phyloP scores from a whole-genome alignment of 2,797 vertebrate genomes.

The Sebastes miniatus region DNA sequence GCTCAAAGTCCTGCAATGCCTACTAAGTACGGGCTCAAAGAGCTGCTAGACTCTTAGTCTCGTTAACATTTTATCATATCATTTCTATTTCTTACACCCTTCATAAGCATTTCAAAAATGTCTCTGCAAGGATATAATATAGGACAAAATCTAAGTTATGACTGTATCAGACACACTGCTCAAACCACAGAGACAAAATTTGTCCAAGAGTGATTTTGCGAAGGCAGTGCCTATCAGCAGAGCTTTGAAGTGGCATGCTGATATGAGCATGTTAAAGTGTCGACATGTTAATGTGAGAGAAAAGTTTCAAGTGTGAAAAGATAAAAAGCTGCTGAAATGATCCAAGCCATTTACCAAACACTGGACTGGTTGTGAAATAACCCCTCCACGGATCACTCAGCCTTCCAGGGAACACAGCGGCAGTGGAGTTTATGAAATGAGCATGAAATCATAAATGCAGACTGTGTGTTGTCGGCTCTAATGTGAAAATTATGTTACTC shows the following conservation, averaged over 20 bases:
- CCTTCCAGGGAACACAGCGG: constrained; percentile 20
- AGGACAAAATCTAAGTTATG: constrained; percentile 42
- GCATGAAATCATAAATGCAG: constrained; percentile 13
- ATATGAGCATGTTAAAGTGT: constrained; percentile 48
- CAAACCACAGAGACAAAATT: constrained; percentile 38
- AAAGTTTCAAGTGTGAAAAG: constrained; percentile 47
- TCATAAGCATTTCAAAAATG: constrained; percentile 24
- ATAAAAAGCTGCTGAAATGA: constrained; percentile 60
- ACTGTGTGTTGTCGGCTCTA: constrained; percentile 9
- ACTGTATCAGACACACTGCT: constrained; percentile 43
- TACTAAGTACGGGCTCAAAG: neutral
- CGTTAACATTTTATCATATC: neutral
- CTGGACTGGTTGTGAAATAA: constrained; percentile 24
- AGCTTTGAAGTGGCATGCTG: constrained; percentile 60
- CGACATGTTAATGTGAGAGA: constrained; percentile 46
- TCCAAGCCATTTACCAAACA: constrained; percentile 38
- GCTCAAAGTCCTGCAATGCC: neutral
- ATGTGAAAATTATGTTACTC: neutral
- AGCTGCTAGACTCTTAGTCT: neutral
- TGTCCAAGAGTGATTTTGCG: constrained; percentile 44
- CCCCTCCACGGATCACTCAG: neutral
- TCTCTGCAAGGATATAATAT: constrained; percentile 12
- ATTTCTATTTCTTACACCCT: neutral
- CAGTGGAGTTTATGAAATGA: constrained; percentile 14
- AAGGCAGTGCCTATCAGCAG: constrained; percentile 50